Evolutionary conservation across 2,888 invertebrate genomes (phyloP).

Genomic region (Nephrotoma appendiculata): DNA sequence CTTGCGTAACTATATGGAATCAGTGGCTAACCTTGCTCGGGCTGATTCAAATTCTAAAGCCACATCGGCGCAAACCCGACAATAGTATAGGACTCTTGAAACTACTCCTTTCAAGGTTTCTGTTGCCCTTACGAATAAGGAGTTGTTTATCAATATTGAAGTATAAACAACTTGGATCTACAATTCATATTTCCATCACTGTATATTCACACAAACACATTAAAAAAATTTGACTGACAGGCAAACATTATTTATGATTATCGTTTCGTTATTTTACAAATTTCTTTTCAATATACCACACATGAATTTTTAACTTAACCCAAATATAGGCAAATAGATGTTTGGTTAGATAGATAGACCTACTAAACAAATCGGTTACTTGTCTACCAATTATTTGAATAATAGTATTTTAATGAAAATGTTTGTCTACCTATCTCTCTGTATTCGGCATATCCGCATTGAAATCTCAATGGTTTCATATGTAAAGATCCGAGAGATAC

Average conservation of each 20-base stretch:
- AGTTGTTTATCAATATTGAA: too few species aligned
- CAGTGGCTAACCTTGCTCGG: too few species aligned
- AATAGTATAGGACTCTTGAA: too few species aligned
- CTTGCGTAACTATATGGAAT: too few species aligned
- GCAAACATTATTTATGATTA: neutral
- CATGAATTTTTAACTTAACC: neutral
- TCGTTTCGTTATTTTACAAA: neutral
- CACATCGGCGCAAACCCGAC: too few species aligned
- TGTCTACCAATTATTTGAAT: neutral
- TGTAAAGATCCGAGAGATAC: too few species aligned
- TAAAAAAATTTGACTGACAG: neutral
- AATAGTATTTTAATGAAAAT: neutral
- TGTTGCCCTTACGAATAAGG: too few species aligned
- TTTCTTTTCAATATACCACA: neutral
- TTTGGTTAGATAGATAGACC: neutral
- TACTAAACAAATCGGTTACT: neutral
- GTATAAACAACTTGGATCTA: too few species aligned
- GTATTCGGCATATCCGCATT: neutral
- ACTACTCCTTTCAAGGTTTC: too few species aligned
- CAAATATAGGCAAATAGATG: neutral
- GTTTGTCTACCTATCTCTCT: too few species aligned
- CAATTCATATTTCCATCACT: neutral
- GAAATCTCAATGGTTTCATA: neutral
- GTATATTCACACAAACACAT: neutral
- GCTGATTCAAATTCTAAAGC: too few species aligned